Evolutionary conservation across 2,888 invertebrate genomes (phyloP), one percentile per base, ranked within the genome.

Genomic region (Pseudococcus longispinus): DNA sequence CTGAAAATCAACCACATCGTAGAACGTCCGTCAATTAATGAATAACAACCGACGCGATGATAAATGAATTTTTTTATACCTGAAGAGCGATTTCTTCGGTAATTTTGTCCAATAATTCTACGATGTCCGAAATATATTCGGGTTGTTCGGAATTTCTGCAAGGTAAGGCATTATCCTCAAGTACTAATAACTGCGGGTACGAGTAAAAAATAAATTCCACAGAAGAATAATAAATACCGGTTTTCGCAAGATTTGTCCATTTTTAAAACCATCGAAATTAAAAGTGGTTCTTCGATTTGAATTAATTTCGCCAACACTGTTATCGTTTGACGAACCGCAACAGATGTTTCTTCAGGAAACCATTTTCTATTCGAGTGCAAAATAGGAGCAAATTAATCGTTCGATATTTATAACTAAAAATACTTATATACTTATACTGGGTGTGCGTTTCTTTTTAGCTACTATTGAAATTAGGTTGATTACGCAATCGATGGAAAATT

Each of bases 241-340:
- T 18, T 29, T 26, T 46, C 44, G 26, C 9, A 23, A 74, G 23
- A 18, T 55, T 23, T 60, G 2, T 20, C 18, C 44, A 8, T 1
- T 32, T 26, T 23, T 5, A 18, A 23, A 70, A 4, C 37, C 55
- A 32, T 32, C 6, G 13, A 4, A 23, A 26, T 20, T 29, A 37
- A 32, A 20, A 29, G 13, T 4, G 55, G 8, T 37, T 86, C 55
- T 80, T 85, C 46, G 20, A 86, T 20, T 86, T 77, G 70, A 18
- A 86, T 26, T 11, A 86, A 20, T 32, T 86, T 86, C 18, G 86
- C 86, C 18, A 86, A 20, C 20, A 46, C 23, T 6, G 80, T 37
- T n/a, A 86, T 80, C 0, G 86, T 51, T 32, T 80, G 86, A 55
- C 86, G 86, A 46, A 51, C 80, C 9, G 46, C 77, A 15, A 80